Evolutionary conservation across 2,888 invertebrate genomes (phyloP), one percentile per base, ranked within the genome.

Genomic region (Cryptosula pallasiana): DNA sequence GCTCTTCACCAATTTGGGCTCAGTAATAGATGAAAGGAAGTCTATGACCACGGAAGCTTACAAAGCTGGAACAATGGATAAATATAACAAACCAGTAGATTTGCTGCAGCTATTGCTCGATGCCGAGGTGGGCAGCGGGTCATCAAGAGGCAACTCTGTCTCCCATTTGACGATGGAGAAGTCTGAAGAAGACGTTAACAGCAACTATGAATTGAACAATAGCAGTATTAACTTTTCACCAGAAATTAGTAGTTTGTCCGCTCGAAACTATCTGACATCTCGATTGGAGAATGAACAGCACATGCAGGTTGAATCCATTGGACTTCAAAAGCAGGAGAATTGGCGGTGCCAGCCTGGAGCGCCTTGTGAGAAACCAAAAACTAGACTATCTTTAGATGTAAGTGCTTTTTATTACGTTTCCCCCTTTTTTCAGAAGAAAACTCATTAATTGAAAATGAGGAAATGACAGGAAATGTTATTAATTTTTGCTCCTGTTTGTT

Each of bases 21-120:
- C 70, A 2, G 70, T 70, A 23, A 70, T 70, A n/a, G 45, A 70
- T 16, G 29, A 36, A 29, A 9, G 70, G 23, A 70, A 54, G 29
- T 54, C 36, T 2, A 5, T 23, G 9, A 54, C 35, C 23, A 5
- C 32, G 2, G 63, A 63, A 63, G 32, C 27, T 5, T 29, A 13
- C 32, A 20, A 32, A 13, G 20, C 63, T 29, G 63, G 32, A 13
- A 32, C 27, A 2, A 27, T 27, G 32, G 20, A 20, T 32, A 27
- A 63, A 63, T 34, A 34, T 32, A 35, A 35, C 34, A 36, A 70
- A 54, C 35, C 36, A 54, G 70, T 70, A 2, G 86, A 86, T 74
- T 78, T 86, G 13, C 77, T 86, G 1, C 86, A 86, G 72, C 77
- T 86, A 69, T 83, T 86, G 84, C 73, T 86, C 72, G 86, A 85